These are phyloP conservation scores for Propithecus deckenii DNA, from an alignment of 2,797 vertebrate genomes.

Conservation along the genomic window DNA sequence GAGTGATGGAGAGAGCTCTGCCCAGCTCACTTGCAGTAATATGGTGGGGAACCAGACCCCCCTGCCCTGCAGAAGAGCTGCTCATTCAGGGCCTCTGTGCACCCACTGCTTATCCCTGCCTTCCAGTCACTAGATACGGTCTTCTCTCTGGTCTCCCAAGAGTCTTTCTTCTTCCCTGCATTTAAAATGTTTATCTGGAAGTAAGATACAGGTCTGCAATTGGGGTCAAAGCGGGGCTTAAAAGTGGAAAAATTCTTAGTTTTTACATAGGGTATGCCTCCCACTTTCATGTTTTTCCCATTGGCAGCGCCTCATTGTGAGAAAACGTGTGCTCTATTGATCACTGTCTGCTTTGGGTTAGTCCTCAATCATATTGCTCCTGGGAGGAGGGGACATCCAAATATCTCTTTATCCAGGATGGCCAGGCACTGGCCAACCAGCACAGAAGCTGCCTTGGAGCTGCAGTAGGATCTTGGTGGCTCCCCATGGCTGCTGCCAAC, in stretches of 20 bases:
- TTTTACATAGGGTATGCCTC: not conserved
- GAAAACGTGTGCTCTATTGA: not conserved
- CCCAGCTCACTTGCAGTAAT: not conserved
- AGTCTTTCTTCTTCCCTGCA: not conserved
- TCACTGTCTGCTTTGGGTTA: not conserved
- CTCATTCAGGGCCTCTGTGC: not conserved
- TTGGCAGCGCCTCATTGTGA: not conserved
- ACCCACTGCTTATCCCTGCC: not conserved
- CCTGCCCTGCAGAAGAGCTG: not conserved
- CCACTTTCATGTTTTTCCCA: not conserved
- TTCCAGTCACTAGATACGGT: not conserved
- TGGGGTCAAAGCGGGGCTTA: not conserved
- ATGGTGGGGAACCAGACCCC: not conserved
- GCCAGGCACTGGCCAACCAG: not conserved
- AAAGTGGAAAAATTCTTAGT: not conserved
- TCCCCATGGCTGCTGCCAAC: not conserved
- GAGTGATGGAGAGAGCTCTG: not conserved
- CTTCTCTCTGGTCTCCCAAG: not conserved
- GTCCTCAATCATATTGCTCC: not conserved
- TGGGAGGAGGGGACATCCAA: not conserved
- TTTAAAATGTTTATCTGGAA: not conserved
- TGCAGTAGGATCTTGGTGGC: not conserved
- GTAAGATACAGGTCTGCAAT: not conserved
- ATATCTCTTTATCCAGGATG: not conserved
- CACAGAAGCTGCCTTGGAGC: not conserved